Percentiles rank a stretch among this genome's conserved stretches.
These are phyloP conservation scores for Uria aalge DNA, from an alignment of 2,113 vertebrate genomes.

Conservation along the genomic window DNA sequence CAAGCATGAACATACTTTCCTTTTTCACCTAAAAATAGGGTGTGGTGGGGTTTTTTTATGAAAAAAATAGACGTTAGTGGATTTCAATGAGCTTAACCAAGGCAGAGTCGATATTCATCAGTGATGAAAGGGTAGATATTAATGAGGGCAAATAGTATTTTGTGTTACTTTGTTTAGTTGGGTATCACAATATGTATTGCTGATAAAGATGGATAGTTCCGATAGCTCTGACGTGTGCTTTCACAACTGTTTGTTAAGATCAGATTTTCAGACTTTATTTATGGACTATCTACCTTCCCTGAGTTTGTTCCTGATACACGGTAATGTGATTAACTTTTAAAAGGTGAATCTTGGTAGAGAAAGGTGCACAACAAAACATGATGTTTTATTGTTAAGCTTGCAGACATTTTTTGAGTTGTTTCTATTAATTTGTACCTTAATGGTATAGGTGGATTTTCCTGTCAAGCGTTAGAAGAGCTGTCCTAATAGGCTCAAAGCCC, in stretches of 20 bases:
- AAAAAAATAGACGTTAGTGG: neutral
- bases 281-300: neutral
- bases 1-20: accelerated
- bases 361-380: neutral
- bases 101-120: neutral
- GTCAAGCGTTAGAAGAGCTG: neutral
- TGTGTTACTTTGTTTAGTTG: neutral
- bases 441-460: neutral
- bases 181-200: neutral
- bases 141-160: neutral
- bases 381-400: neutral
- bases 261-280: neutral
- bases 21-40: neutral
- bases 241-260: neutral
- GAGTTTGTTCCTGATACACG: accelerated
- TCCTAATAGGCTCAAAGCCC: neutral
- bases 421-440: neutral
- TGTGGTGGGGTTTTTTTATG: accelerated
- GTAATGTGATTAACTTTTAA: neutral
- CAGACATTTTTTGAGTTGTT: neutral
- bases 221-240: neutral
- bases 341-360: neutral
- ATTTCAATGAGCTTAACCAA: neutral
- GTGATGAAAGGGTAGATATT: neutral
- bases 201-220: neutral